These are phyloP conservation scores for Camarhynchus parvulus DNA, from an alignment of 2,113 vertebrate species.

Conservation along the genomic window DNA sequence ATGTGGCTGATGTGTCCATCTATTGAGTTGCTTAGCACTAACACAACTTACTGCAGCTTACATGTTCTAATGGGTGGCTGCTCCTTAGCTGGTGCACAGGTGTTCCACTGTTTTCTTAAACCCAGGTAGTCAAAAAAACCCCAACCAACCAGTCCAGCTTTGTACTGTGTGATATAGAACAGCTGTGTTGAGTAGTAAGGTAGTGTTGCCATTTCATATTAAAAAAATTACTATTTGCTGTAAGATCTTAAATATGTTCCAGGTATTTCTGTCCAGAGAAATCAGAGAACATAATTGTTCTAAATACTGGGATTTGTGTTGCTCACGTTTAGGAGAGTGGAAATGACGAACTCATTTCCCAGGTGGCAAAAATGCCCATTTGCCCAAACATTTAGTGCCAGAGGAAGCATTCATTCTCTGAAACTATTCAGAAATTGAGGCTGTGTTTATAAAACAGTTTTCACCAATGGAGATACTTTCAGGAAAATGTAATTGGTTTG, in stretches of 20 bases:
- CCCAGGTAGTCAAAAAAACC: background rate
- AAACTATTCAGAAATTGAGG: background rate
- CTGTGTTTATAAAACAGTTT: background rate
- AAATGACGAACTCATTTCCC: background rate
- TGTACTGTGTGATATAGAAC: background rate
- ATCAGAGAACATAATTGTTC: background rate
- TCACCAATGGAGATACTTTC: background rate
- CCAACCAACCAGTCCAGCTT: background rate
- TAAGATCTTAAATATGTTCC: background rate
- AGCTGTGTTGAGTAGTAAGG: background rate
- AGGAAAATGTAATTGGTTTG: background rate
- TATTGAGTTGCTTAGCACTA: background rate
- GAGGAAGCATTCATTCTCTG: background rate
- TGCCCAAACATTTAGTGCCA: background rate
- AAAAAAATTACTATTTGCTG: background rate
- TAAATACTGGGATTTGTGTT: background rate
- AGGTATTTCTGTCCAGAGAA: background rate
- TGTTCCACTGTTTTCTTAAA: background rate
- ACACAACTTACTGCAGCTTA: background rate
- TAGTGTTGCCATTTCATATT: background rate
- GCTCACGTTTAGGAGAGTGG: background rate
- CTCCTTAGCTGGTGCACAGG: background rate
- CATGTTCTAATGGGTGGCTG: background rate
- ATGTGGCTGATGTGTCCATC: background rate
- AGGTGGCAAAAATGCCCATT: background rate